Conservation (phyloP, 2,888 invertebrate genomes). For the Linyphia triangularis region DNA sequence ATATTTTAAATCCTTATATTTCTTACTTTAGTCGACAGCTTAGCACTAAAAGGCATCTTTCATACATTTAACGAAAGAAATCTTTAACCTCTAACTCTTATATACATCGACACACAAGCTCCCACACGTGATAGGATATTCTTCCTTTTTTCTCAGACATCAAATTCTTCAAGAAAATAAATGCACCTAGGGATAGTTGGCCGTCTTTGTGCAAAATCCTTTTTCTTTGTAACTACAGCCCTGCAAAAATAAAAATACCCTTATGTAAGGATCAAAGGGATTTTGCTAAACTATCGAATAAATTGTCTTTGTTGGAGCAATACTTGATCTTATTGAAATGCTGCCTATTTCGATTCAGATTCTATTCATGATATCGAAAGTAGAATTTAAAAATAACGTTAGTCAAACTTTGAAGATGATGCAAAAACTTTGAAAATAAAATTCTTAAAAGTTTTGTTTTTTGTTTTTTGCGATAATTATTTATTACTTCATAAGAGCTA, state of each 20-base stretch:
- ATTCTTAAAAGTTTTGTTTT: no score
- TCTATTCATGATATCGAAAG: no score
- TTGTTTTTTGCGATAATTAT: no score
- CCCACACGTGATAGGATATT: background rate
- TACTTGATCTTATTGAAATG: background rate
- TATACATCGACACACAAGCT: background rate
- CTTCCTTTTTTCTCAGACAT: background rate
- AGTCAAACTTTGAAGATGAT: no score
- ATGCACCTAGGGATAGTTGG: slow-evolving; percentile 27
- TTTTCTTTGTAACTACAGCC: slow-evolving; percentile 11
- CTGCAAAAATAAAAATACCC: background rate
- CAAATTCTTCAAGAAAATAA: slow-evolving; percentile 30
- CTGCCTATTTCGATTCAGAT: no score
- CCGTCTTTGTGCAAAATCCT: no score
- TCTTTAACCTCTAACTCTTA: slow-evolving; percentile 7
- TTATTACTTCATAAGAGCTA: no score
- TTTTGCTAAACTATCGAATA: slow-evolving; percentile 12
- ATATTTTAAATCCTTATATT: no score
- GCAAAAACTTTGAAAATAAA: no score
- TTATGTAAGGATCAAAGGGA: slow-evolving; percentile 10
- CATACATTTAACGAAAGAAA: background rate
- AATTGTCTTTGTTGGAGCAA: background rate
- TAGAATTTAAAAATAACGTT: no score
- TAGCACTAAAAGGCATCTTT: background rate
- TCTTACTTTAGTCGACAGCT: no score